phyloP scores from a whole-genome alignment of 2,113 vertebrate species.

The Callaeas wilsoni region DNA sequence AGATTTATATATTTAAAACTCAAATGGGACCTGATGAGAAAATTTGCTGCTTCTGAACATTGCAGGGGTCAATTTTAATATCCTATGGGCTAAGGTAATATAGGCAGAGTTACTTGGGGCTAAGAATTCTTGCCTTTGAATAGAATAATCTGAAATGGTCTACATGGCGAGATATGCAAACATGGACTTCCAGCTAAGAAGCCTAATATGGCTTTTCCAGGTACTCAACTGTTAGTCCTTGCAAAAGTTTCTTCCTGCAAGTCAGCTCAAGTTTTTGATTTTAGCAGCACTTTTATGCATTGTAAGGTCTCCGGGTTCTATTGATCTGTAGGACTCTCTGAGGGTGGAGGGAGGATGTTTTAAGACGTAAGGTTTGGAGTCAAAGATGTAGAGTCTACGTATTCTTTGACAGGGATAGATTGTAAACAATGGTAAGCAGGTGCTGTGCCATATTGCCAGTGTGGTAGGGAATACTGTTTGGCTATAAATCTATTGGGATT shows the following conservation, averaged over 20 bases:
- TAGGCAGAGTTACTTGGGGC: slow-evolving; percentile 14
- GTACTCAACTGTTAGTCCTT: background rate
- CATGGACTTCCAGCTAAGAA: slow-evolving; percentile 36
- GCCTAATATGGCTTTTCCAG: background rate
- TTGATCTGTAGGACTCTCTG: background rate
- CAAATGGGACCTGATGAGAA: slow-evolving; percentile 45
- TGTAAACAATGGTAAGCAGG: background rate
- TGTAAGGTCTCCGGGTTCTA: background rate
- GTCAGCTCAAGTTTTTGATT: background rate
- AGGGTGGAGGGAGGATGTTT: background rate
- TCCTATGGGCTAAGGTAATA: slow-evolving; percentile 1
- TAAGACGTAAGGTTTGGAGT: background rate
- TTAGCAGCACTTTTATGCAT: background rate
- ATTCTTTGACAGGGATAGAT: background rate
- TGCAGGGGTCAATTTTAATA: slow-evolving; percentile 58
- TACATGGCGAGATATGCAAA: slow-evolving; percentile 41
- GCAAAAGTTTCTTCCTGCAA: background rate
- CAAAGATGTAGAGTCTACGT: background rate
- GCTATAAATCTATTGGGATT: background rate
- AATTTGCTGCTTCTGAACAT: slow-evolving; percentile 44
- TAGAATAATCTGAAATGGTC: slow-evolving; percentile 47
- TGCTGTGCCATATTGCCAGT: background rate
- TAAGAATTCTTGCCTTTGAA: slow-evolving; percentile 52
- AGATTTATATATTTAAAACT: slow-evolving; percentile 55
- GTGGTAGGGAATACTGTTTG: background rate